phyloP scores from a whole-genome alignment of 2,113 vertebrate species.

The Ailuropoda melanoleuca region DNA sequence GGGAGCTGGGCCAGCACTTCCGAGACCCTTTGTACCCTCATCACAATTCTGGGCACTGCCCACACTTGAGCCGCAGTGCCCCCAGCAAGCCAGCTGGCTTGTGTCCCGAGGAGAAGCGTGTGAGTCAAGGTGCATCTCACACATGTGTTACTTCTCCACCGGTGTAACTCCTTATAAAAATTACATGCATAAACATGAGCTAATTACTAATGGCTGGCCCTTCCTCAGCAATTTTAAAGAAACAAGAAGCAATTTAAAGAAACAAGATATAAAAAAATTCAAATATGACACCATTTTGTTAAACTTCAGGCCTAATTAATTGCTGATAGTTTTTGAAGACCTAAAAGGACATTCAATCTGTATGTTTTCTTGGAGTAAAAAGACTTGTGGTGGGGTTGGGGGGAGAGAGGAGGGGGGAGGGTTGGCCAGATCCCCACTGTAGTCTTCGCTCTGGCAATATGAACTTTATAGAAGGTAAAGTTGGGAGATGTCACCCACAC shows the following conservation, averaged over 20 bases:
- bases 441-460: neutral
- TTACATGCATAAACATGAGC: neutral
- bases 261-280: constrained; percentile 11
- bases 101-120: neutral
- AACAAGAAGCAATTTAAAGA: constrained; percentile 23
- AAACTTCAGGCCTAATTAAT: neutral
- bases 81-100: neutral
- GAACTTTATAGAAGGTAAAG: neutral
- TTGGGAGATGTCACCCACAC: neutral
- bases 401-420: no score
- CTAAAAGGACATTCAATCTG: neutral
- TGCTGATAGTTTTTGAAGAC: constrained; percentile 15
- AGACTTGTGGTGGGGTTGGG: neutral
- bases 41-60: neutral
- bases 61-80: neutral
- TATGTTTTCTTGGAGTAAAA: constrained; percentile 5
- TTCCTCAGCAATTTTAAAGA: constrained; percentile 49
- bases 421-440: neutral
- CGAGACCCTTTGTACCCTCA: neutral
- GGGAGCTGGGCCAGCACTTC: neutral
- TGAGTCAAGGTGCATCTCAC: constrained; percentile 45
- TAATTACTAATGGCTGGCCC: neutral
- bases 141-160: neutral
- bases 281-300: neutral
- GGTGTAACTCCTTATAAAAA: constrained; percentile 51